Evolutionary conservation across 2,888 invertebrate species (phyloP).

Genomic region (Eristalis intricaria): DNA sequence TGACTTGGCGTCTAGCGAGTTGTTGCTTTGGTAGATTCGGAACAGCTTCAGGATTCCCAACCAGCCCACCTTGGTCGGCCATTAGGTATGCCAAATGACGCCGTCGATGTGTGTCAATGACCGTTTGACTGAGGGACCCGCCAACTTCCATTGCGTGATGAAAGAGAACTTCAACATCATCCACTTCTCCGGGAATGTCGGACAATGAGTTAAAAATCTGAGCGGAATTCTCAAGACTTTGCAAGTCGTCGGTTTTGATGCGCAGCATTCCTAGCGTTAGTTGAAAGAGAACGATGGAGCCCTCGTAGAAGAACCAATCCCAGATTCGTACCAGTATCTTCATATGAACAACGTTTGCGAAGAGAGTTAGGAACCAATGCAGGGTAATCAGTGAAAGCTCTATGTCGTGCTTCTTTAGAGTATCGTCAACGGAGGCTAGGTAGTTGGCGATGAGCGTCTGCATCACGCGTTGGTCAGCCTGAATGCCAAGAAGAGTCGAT

Average conservation of each 20-base stretch:
- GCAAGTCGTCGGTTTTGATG: slow-evolving; percentile 91
- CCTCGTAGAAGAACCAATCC: slow-evolving; percentile 98
- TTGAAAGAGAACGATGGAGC: slow-evolving; percentile 96
- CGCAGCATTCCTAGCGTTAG: slow-evolving; percentile 96
- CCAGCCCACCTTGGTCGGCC: slow-evolving; percentile 97
- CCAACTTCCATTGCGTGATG: slow-evolving; percentile 89
- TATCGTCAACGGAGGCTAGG: slow-evolving; percentile 93
- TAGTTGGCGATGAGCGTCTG: slow-evolving; percentile 94
- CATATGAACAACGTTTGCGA: slow-evolving; percentile 98
- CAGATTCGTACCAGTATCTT: slow-evolving; percentile 95
- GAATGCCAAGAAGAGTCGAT: slow-evolving; percentile 93
- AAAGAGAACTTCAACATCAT: slow-evolving; percentile 91
- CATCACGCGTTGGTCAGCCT: slow-evolving; percentile 98
- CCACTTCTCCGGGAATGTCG: slow-evolving; percentile 96
- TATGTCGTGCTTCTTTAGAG: slow-evolving; percentile 96
- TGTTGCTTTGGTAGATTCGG: slow-evolving; percentile 97
- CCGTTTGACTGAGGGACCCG: slow-evolving; percentile 89
- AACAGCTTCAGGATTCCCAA: slow-evolving; percentile 93
- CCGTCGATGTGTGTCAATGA: slow-evolving; percentile 91
- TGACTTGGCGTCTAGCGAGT: slow-evolving; percentile 91
- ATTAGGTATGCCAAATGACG: slow-evolving; percentile 97
- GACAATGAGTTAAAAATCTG: slow-evolving; percentile 99
- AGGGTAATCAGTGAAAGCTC: slow-evolving; percentile 97
- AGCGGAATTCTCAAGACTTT: slow-evolving; percentile 95
- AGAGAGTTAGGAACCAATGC: slow-evolving; percentile 98